Conservation (phyloP, 2,888 invertebrate species). For the Rhagonycha fulva region DNA sequence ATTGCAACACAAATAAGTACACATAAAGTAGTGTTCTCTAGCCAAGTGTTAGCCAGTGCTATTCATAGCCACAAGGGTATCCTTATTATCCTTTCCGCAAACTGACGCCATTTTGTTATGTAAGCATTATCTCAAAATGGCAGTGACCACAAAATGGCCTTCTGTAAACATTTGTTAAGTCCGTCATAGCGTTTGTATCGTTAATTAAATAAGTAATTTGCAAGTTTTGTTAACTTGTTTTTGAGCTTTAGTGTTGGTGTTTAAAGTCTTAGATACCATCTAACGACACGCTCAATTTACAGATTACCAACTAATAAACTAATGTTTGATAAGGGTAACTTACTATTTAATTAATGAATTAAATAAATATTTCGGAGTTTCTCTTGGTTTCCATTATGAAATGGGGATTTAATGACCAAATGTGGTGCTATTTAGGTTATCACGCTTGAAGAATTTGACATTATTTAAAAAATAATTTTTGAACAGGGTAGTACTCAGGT, state of each 20-base stretch:
- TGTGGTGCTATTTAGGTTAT: neutral
- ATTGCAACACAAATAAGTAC: constrained; percentile 9
- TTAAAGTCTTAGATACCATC: neutral
- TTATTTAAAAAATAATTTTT: too few species aligned
- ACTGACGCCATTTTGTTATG: constrained; percentile 24
- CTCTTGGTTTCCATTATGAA: neutral
- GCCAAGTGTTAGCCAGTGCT: constrained; percentile 17
- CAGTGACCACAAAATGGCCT: constrained; percentile 26
- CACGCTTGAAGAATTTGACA: neutral
- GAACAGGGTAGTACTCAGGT: too few species aligned
- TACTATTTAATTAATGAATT: neutral
- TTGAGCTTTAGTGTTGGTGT: neutral
- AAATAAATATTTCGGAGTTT: neutral
- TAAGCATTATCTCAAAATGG: constrained; percentile 30
- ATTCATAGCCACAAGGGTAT: constrained; percentile 17
- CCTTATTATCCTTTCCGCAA: constrained; percentile 25
- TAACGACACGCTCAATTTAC: neutral
- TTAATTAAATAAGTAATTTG: constrained; percentile 2
- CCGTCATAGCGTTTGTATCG: neutral
- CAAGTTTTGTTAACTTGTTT: neutral
- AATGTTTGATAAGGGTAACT: neutral
- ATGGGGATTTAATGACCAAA: neutral
- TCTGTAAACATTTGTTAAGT: constrained; percentile 13
- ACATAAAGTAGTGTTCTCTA: constrained; percentile 15
- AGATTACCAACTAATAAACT: neutral